phyloP scores from a whole-genome alignment of 2,113 vertebrate species.

The Tursiops truncatus region DNA sequence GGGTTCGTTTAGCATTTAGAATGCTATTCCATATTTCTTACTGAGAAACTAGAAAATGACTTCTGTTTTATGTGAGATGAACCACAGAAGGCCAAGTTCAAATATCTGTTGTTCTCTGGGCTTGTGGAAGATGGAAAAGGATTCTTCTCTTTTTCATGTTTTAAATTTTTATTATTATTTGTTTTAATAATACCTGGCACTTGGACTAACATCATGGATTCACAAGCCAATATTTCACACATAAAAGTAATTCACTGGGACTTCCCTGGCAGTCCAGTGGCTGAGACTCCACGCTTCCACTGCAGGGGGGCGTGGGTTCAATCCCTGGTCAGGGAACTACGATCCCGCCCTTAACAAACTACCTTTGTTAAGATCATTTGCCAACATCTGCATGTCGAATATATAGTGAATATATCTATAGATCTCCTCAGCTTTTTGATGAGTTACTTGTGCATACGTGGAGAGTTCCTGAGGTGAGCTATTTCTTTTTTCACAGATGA shows the following conservation, averaged over 20 bases:
- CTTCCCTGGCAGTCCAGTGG: background rate
- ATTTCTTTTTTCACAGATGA: slow-evolving; percentile 85
- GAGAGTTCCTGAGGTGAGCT: slow-evolving; percentile 88
- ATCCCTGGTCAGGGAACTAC: background rate
- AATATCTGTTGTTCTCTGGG: background rate
- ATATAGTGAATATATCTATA: slow-evolving; percentile 85
- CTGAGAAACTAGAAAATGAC: background rate
- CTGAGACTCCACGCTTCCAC: background rate
- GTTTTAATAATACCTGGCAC: background rate
- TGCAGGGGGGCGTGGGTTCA: fast-evolving
- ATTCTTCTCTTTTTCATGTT: background rate
- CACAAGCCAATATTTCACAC: background rate
- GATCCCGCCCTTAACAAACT: background rate
- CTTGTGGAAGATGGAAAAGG: background rate
- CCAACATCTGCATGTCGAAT: slow-evolving; percentile 85
- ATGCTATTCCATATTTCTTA: background rate
- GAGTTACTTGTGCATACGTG: slow-evolving; percentile 81
- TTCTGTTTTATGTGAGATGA: background rate
- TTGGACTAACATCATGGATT: background rate
- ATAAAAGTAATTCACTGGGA: background rate
- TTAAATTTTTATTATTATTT: background rate
- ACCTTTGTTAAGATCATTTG: background rate
- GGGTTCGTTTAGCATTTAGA: background rate
- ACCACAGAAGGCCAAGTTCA: background rate
- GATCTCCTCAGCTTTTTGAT: slow-evolving; percentile 88